Conservation (phyloP, 2,888 invertebrate species). For the Troglohyphantes excavatus region DNA sequence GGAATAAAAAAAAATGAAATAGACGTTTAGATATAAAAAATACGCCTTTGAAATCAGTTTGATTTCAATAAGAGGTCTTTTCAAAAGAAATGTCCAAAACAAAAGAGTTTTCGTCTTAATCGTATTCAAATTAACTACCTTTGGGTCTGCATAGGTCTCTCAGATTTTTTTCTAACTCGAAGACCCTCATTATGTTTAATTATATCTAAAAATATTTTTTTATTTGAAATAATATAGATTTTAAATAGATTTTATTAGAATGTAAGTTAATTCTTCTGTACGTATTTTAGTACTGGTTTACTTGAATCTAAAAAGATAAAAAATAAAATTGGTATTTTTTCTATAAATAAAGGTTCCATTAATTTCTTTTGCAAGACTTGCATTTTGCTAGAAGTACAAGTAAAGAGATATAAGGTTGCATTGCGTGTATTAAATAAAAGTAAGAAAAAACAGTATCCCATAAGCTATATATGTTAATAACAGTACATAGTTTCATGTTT, state of each 20-base stretch:
- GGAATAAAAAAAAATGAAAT: background rate
- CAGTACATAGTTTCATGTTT: too few species aligned
- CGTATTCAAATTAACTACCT: background rate
- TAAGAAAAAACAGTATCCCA: too few species aligned
- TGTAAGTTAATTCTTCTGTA: background rate
- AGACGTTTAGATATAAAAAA: background rate
- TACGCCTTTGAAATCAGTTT: background rate
- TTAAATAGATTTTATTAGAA: background rate
- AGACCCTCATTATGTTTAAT: background rate
- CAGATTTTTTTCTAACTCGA: background rate
- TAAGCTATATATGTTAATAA: too few species aligned
- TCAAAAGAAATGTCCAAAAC: background rate
- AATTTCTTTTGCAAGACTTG: too few species aligned
- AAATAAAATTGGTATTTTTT: too few species aligned
- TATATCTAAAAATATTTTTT: background rate
- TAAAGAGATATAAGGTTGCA: too few species aligned
- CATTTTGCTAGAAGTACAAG: too few species aligned
- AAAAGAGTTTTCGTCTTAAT: background rate
- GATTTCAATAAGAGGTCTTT: background rate
- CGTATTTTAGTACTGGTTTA: background rate
- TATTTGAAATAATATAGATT: background rate
- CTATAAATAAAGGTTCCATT: too few species aligned
- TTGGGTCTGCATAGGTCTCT: background rate
- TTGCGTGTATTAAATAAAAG: too few species aligned
- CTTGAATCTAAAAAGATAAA: too few species aligned